Percentiles rank a stretch among this genome's conserved stretches.
Evolutionary conservation across 2,797 vertebrate species (phyloP).

Genomic region (Helicolenus hilgendorfi): DNA sequence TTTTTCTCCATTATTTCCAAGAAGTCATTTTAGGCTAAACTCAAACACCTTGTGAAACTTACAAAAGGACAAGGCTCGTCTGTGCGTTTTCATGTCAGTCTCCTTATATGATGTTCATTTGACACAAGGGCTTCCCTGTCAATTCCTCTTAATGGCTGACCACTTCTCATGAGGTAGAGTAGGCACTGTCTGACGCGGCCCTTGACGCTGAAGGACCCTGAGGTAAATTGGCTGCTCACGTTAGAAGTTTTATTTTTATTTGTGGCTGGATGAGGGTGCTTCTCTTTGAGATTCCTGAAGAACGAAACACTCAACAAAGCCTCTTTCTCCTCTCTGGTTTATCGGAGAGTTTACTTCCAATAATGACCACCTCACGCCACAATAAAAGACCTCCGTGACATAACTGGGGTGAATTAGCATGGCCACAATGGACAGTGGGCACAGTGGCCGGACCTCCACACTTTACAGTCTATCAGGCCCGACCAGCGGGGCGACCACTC

Average conservation of each 20-base stretch:
- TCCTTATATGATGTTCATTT: conserved; percentile 78
- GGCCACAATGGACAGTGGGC: conserved; percentile 84
- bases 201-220: conserved; percentile 80
- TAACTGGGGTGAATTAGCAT: conserved; percentile 86
- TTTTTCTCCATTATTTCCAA: conserved; percentile 55
- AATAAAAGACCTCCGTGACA: conserved; percentile 85
- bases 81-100: conserved; percentile 45
- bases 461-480: conserved; percentile 87
- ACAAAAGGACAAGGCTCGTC: conserved; percentile 29
- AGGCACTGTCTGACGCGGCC: conserved; percentile 54
- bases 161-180: conserved; percentile 68
- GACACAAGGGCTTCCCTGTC: conserved; percentile 70
- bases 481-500: conserved; percentile 77
- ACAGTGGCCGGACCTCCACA: conserved; percentile 79
- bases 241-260: conserved; percentile 76
- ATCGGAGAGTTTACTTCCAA: conserved; percentile 86
- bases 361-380: conserved; percentile 78
- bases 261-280: conserved; percentile 41
- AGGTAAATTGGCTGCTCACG: conserved; percentile 58
- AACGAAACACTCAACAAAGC: conserved; percentile 85
- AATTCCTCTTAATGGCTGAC: conserved; percentile 64
- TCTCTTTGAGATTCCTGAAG: conserved; percentile 85
- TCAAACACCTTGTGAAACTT: conserved; percentile 33
- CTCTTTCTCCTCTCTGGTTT: conserved; percentile 83
- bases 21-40: conserved; percentile 33